Base-by-base conservation (phyloP, 2,113 vertebrate species). In the Osmerus mordax region DNA sequence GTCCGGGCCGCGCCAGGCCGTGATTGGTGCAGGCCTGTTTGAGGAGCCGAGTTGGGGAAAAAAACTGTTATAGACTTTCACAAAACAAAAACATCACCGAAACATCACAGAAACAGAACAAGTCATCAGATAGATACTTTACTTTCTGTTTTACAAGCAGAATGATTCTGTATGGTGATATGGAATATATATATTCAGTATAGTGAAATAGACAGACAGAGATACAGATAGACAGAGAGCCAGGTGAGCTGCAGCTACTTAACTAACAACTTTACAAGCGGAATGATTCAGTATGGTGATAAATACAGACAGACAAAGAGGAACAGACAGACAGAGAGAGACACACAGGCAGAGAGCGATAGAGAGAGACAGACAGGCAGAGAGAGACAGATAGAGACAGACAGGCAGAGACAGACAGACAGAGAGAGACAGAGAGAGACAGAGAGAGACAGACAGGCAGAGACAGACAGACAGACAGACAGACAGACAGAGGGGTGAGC, bases 11-110 rank as follows among this genome's bases (percentile, higher is more conserved):
- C 29, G 91, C 87, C 0, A 97, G 91, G 63, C 94, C 95, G 59
- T 97, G 96, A 32, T 95, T 96, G 70, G 95, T 96, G 84, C 96
- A 96, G 0, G 96, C 97, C 86, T 99, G 93, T 68, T 41, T 41
- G 6, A 1, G 7, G 36, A 41, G 7, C 6, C 36, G 36, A 41
- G 36, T 41, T 41, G 81, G 6, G 54, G 9, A 54, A 54, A 54
- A 54, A 54, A 54, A 15, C n/a, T 11, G 15, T 41, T 7, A 41
- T 5, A 41, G 36, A 41, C 36, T 41, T 41, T 41, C 7, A 8
- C 36, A 41, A 41, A 41, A 41, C 29, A 4, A 8, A 41, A 41
- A 41, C 36, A 41, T 21, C 21, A 21, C 21, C 21, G 21, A 21
- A 21, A 21, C 21, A 21, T 21, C 21, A 21, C 21, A 21, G 21